Conservation (phyloP, 2,113 vertebrate species). For the Leptodactylus fuscus region DNA sequence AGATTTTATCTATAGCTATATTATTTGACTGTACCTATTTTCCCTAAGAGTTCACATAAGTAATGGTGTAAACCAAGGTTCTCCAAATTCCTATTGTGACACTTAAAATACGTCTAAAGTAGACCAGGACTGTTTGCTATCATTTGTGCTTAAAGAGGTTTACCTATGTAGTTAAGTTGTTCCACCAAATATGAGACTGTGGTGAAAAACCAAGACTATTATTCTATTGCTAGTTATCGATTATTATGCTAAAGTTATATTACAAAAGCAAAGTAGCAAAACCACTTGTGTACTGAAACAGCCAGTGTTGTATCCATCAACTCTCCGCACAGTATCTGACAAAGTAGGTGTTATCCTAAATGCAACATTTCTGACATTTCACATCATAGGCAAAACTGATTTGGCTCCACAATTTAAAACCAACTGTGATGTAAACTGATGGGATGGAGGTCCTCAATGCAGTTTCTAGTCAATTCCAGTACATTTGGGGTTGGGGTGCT, state of each 20-base stretch:
- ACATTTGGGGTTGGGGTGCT: not conserved
- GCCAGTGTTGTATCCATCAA: no score
- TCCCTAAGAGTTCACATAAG: no score
- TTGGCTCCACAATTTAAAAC: not conserved
- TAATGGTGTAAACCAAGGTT: not conserved
- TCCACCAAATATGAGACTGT: not conserved
- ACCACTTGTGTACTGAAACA: no score
- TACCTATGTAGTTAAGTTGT: no score
- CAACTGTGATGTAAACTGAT: not conserved
- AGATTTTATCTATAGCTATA: no score
- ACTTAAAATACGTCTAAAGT: not conserved
- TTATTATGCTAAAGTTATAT: not conserved
- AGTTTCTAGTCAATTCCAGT: no score
- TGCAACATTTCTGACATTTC: no score
- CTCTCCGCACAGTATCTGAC: no score
- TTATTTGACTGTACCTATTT: no score
- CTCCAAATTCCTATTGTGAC: not conserved
- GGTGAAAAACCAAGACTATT: not conserved
- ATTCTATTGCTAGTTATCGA: not conserved
- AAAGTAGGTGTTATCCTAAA: no score
- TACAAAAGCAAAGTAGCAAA: not conserved
- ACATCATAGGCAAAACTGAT: no score
- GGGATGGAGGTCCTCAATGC: not conserved
- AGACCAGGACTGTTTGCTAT: not conserved
- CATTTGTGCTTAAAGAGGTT: no score